phyloP scores from a whole-genome alignment of 2,113 vertebrate genomes.

The Enhydra lutris region DNA sequence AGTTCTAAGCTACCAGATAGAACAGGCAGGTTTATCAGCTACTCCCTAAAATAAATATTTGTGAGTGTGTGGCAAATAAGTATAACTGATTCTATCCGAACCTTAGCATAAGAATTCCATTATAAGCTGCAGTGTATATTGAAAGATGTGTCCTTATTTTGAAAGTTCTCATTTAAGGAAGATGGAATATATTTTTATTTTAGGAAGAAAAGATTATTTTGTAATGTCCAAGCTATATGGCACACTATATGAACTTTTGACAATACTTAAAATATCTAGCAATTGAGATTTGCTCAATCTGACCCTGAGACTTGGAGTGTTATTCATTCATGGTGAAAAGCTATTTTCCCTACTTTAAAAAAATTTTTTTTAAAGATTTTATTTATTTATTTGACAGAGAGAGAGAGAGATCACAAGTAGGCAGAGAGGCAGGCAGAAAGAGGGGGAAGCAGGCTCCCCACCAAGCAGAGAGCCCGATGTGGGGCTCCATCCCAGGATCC shows the following conservation, averaged over 20 bases:
- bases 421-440: too few species aligned
- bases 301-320: background rate
- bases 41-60: slow-evolving; percentile 67
- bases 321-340: slow-evolving; percentile 43
- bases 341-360: background rate
- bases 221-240: background rate
- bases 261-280: slow-evolving; percentile 1
- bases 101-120: slow-evolving; percentile 20
- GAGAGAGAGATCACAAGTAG: too few species aligned
- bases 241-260: background rate
- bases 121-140: slow-evolving; percentile 18
- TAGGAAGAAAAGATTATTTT: slow-evolving; percentile 37
- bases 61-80: slow-evolving; percentile 25
- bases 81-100: slow-evolving; percentile 42
- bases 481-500: too few species aligned
- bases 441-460: too few species aligned
- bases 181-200: background rate
- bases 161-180: background rate
- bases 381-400: too few species aligned
- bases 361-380: too few species aligned
- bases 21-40: slow-evolving; percentile 50
- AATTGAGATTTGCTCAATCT: slow-evolving; percentile 19
- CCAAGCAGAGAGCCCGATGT: too few species aligned
- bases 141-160: slow-evolving; percentile 39
- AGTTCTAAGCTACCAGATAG: slow-evolving; percentile 44